Base-by-base conservation (phyloP, 2,888 invertebrate genomes). In the Amorpha juglandis region DNA sequence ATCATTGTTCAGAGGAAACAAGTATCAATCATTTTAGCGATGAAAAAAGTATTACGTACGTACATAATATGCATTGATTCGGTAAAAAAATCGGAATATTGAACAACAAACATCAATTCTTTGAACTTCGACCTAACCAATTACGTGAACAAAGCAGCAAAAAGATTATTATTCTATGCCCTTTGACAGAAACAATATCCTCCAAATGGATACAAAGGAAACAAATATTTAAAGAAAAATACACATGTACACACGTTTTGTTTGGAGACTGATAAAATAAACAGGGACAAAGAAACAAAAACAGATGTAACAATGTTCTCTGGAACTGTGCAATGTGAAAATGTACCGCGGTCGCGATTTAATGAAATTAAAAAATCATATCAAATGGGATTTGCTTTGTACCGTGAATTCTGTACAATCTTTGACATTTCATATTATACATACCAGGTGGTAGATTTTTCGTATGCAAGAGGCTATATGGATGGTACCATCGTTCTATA, bases 181-280 rank as follows among this genome's bases (percentile, higher is more conserved):
- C 58, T 58, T 58, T 58, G 58, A 58, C 58, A 58, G 12, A 38
- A 58, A 58, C 58, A 58, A 58, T 58, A 58, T 58, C 58, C 58
- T 58, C 19, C 58, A 58, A 58, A 58, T 58, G 42, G 38, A 19
- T 21, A 58, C 58, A 58, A 58, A 58, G 58, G 58, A 58, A 58
- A 58, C 38, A 58, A 58, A 58, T 58, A 58, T 58, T 58, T 58
- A 58, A 58, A 42, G 42, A 19, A 58, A 58, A 55, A 55, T 35
- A 58, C 12, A 42, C 58, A 42, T 33, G 53, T 53, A 35, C 52
- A 52, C 53, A 19, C n/a, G n/a, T 58, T 42, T 58, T 19, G 58
- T 58, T 58, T 12, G 42, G 58, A 35, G 2, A 58, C 42, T 42
- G 58, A 58, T 58, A 58, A 58, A 55, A 58, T 58, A 58, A 58